A percentile compares a stretch with the other conserved stretches of the same genome.
Conservation (phyloP, 2,888 invertebrate genomes). For the Heliothis peltigera region DNA sequence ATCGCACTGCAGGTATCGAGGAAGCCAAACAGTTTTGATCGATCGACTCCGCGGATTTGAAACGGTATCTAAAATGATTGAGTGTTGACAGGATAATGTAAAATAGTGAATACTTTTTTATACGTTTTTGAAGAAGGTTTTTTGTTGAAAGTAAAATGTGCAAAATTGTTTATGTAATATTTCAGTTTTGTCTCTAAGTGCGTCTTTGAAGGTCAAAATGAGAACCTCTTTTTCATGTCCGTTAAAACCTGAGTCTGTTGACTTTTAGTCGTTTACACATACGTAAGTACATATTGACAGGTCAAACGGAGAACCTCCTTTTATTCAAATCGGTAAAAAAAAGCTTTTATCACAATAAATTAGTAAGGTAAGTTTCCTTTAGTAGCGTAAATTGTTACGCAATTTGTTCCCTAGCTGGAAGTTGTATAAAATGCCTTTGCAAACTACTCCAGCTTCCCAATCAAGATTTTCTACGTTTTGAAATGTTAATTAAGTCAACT, state of each 20-base stretch:
- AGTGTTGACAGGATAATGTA: slow-evolving; percentile 10
- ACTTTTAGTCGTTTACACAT: too few species aligned
- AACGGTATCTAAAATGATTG: slow-evolving; percentile 35
- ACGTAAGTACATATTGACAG: too few species aligned
- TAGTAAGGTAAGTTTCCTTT: slow-evolving; percentile 4
- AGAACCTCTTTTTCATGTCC: too few species aligned
- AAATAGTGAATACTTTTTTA: not conserved
- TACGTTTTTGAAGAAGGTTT: not conserved
- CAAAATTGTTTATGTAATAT: too few species aligned
- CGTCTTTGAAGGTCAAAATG: too few species aligned
- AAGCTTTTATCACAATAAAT: slow-evolving; percentile 2
- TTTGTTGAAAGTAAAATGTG: too few species aligned
- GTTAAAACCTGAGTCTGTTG: too few species aligned
- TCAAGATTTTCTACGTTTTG: slow-evolving; percentile 17
- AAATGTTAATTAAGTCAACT: slow-evolving; percentile 13
- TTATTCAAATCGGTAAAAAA: not conserved
- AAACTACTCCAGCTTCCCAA: slow-evolving; percentile 13
- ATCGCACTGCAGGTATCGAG: slow-evolving; percentile 5
- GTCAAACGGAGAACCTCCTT: too few species aligned
- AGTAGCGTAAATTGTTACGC: not conserved
- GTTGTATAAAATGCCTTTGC: slow-evolving; percentile 3
- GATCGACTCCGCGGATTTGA: slow-evolving; percentile 25
- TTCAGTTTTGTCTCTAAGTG: too few species aligned
- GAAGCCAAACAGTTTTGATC: slow-evolving; percentile 31
- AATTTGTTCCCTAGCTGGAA: slow-evolving; percentile 18